These are phyloP conservation scores for Archips xylosteana DNA, from an alignment of 2,888 invertebrate genomes.

Conservation along the genomic window DNA sequence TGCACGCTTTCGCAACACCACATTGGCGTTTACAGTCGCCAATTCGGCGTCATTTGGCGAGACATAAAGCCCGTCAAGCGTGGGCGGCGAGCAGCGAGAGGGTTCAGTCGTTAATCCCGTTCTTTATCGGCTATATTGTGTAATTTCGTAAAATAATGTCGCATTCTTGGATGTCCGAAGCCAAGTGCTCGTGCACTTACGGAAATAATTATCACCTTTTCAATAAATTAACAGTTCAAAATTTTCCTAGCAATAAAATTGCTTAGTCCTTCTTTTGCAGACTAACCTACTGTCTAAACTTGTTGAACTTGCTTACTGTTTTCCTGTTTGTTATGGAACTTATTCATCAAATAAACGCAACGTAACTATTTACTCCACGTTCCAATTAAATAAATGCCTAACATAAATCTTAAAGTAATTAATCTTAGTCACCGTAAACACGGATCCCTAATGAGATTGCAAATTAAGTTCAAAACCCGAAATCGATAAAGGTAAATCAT, in stretches of 20 bases:
- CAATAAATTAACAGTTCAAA: too few species aligned
- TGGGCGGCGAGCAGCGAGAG: constrained; percentile 21
- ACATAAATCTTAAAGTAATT: neutral
- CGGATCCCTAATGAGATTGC: constrained; percentile 40
- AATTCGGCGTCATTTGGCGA: constrained; percentile 44
- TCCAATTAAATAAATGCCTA: neutral
- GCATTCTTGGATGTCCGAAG: neutral
- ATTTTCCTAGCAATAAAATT: too few species aligned
- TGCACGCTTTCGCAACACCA: constrained; percentile 76
- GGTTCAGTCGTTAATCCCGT: constrained; percentile 30
- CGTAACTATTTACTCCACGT: too few species aligned
- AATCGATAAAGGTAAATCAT: constrained; percentile 32
- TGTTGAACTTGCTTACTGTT: too few species aligned
- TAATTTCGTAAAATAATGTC: constrained; percentile 3
- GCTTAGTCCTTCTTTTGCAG: too few species aligned
- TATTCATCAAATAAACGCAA: too few species aligned
- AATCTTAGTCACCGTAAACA: constrained; percentile 6
- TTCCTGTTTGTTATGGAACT: too few species aligned
- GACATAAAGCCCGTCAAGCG: constrained; percentile 26
- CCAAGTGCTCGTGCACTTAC: neutral
- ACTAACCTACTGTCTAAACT: too few species aligned
- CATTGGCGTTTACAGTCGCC: constrained; percentile 59
- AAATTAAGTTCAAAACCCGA: constrained; percentile 38
- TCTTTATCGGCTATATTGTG: constrained; percentile 1
- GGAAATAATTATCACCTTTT: neutral